Evolutionary conservation across 2,888 invertebrate species (phyloP), one percentile per base, ranked within the genome.

Genomic region (Adela reaumurella): DNA sequence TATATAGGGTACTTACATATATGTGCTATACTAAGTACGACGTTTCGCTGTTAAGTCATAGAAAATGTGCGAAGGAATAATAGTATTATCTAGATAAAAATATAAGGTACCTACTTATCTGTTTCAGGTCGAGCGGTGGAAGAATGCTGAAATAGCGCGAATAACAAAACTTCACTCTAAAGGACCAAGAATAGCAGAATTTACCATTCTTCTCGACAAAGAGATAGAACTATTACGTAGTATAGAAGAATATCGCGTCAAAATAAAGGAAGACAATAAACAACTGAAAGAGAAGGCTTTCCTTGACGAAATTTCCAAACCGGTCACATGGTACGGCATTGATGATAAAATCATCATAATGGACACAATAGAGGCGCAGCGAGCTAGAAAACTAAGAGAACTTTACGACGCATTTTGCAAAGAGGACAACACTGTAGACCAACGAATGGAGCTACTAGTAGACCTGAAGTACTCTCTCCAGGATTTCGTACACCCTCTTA

Each of bases 291-390:
- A 85, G 47, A 74, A 83, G 45, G 76, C 79, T 52, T 83, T 90
- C 59, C 73, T 92, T 43, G 83, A 85, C 53, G 79, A 83, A 57
- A 83, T 90, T 60, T 86, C 88, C 3, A 81, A 84, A 54, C 90
- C 95, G 0, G 81, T 90, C 43, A 83, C 84, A 50, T 93, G 92
- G 90, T 82, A 83, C 52, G 87, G 88, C 28, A 85, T 85, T 57
- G 88, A 89, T 59, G 88, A 87, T 17, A 80, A 74, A 51, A 63
- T 84, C 29, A 83, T 93, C 17, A 83, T 88, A 54, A 88, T 95
- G 88, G 90, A 94, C 56, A 89, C 93, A 1, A 63, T 90, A 47
- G 89, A 88, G 63, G 89, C 88, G 17, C 90, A 93, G 60, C 84
- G 87, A 58, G 92, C 91, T 16, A 83, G 86, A 47, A 87, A 89